phyloP scores from a whole-genome alignment of 2,888 invertebrate species.

The Carterocephalus palaemon region DNA sequence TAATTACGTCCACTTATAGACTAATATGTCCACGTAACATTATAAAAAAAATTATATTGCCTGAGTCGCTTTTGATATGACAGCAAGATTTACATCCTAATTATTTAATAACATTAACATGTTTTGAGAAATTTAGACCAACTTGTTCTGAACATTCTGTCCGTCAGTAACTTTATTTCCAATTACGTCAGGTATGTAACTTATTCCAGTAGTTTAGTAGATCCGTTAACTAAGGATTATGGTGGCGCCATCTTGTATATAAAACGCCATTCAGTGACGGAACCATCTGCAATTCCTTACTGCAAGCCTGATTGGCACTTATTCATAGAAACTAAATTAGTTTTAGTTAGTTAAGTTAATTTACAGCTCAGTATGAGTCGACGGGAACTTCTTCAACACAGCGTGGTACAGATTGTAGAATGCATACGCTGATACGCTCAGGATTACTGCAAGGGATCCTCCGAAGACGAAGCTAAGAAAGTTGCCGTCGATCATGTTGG shows the following conservation, averaged over 20 bases:
- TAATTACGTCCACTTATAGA: no score
- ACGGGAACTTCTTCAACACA: constrained; percentile 89
- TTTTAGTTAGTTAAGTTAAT: constrained; percentile 32
- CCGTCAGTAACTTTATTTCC: no score
- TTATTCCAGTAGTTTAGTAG: no score
- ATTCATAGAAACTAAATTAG: constrained; percentile 21
- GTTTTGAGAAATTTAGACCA: no score
- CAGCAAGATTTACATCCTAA: no score
- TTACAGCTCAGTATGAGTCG: constrained; percentile 89
- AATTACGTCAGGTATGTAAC: no score
- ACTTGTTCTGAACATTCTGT: no score
- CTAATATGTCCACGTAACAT: no score
- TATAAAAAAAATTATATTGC: no score
- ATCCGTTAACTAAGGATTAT: no score
- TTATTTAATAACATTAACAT: no score
- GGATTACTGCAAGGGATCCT: constrained; percentile 86
- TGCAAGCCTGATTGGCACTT: constrained; percentile 13
- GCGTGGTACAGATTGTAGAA: constrained; percentile 90
- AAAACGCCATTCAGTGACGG: not conserved
- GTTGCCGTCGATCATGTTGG: constrained; percentile 88
- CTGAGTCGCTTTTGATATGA: no score
- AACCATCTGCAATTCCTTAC: not conserved
- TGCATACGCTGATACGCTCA: constrained; percentile 90
- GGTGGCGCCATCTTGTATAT: not conserved
- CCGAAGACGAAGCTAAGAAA: constrained; percentile 91